Evolutionary conservation across 2,113 vertebrate genomes (phyloP), one percentile per base, ranked within the genome.

Genomic region (Cygnus buccinator): DNA sequence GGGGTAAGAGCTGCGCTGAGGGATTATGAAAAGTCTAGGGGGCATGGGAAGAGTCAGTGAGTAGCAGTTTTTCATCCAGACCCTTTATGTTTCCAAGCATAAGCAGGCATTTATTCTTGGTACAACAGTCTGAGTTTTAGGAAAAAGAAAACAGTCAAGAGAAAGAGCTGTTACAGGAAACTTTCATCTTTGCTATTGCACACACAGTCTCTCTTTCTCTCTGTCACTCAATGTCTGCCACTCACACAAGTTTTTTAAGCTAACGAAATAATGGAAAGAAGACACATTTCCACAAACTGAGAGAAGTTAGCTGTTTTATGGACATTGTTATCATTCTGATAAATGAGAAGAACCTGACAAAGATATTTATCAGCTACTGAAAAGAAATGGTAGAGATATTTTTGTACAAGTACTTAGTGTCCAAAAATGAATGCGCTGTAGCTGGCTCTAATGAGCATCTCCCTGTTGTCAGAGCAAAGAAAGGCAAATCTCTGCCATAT

Each of bases 1-100:
- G 76, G 78, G 92, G 94, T 96, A 97, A 94, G 94, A 43, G 66
- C 73, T 96, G 43, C 25, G 4, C 35, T 58, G 61, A 57, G 71
- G 43, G 48, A 11, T 87, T 82, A 52, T 29, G 17, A 63, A 83
- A 87, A 84, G n/a, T 6, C 29, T 48, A 66, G 54, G 26, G 37
- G 22, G 68, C 66, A 50, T 14, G 22, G 25, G 28, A 10, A 29
- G 26, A 76, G 65, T 43, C 43, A 57, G 3, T 19, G 59, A 58
- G 33, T 31, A 87, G 67, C 5, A 13, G 5, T 41, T 93, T 75
- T 48, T 87, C 11, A 63, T 71, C 43, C 46, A 63, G 10, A 46
- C 6, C 20, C 17, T 80, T 63, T 39, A 58, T 3, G n/a, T 58
- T 91, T 92, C 22, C 21, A 83, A 39, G 13, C 54, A 31, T 25